Conservation (phyloP, 2,888 invertebrate species). For the Athetis lepigone region DNA sequence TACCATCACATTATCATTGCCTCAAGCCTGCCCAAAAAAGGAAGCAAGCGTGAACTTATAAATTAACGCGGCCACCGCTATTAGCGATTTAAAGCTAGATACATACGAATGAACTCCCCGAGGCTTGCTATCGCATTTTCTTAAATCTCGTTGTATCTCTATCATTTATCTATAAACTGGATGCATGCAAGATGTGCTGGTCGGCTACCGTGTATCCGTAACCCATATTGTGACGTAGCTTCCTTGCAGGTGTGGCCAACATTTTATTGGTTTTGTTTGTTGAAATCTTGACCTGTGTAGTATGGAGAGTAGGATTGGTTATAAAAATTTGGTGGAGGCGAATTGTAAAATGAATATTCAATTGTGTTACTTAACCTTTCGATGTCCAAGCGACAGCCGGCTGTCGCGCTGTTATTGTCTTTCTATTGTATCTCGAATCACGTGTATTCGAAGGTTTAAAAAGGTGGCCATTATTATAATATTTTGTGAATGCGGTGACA, state of each 20-base stretch:
- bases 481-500: too few species aligned
- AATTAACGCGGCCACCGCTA: conserved; percentile 49
- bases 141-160: conserved; percentile 75
- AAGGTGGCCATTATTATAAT: too few species aligned
- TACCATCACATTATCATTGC: conserved; percentile 27
- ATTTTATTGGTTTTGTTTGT: conserved; percentile 16
- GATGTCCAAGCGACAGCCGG: too few species aligned
- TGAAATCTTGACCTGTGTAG: too few species aligned
- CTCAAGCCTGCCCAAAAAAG: conserved; percentile 48
- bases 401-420: too few species aligned
- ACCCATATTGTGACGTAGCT: conserved; percentile 64
- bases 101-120: conserved; percentile 63
- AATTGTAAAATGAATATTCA: too few species aligned
- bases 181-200: conserved; percentile 64
- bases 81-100: conserved; percentile 64
- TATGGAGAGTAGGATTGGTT: too few species aligned
- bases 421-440: too few species aligned
- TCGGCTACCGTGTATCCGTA: conserved; percentile 60
- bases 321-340: too few species aligned
- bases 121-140: conserved; percentile 71
- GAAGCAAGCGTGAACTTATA: conserved; percentile 55
- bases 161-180: conserved; percentile 80
- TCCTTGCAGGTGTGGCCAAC: conserved; percentile 54
- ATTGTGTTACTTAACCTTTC: too few species aligned
- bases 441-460: too few species aligned